Conservation (phyloP, 1,140 invertebrate species). For the Reticulitermes speratus region DNA sequence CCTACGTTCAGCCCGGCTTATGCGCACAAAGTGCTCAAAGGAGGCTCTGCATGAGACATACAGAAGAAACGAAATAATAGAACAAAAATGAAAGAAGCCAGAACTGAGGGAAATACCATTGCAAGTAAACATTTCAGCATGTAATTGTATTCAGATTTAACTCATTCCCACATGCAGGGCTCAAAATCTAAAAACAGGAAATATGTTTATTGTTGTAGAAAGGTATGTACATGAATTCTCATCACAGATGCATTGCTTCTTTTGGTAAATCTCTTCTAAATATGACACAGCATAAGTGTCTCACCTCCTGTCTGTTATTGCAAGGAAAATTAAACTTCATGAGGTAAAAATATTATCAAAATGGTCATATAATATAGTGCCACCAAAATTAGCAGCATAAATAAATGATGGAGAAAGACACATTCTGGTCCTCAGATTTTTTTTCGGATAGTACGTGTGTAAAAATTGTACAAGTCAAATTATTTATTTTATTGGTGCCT, state of each 20-base stretch:
- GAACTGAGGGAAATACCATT: constrained; percentile 1
- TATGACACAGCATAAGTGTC: too few relatives aligned
- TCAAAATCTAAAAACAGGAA: not conserved
- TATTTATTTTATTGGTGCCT: too few relatives aligned
- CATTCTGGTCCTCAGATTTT: too few relatives aligned
- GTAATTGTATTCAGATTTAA: not conserved
- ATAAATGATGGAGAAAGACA: too few relatives aligned
- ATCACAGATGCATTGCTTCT: not conserved
- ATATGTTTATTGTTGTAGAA: not conserved
- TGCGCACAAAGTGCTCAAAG: constrained; percentile 60
- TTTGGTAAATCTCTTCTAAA: not conserved
- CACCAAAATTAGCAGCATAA: too few relatives aligned
- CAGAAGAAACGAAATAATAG: constrained; percentile 45
- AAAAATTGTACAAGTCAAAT: too few relatives aligned
- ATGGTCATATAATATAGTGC: too few relatives aligned
- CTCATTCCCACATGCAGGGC: constrained; percentile 1
- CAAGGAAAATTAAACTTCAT: too few relatives aligned
- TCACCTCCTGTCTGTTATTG: too few relatives aligned
- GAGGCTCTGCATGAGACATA: constrained; percentile 57
- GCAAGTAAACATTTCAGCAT: not conserved
- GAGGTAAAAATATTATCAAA: too few relatives aligned
- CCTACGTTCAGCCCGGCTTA: constrained; percentile 50
- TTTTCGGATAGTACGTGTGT: too few relatives aligned
- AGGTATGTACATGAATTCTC: not conserved
- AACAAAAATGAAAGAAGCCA: constrained; percentile 36